These are phyloP conservation scores for human (Homo sapiens) DNA, from an alignment of 2,113 vertebrate species.

Conservation along the genomic window GRCh38 chr11:49519001-49519500, in stretches of 20 bases:
- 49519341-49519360: not conserved
- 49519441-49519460: not conserved
- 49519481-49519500: not conserved
- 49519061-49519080: not conserved
- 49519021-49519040: not conserved
- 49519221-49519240: not conserved
- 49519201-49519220: not conserved
- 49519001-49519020: not conserved
- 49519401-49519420: not conserved
- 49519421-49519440: not conserved
- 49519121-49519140: not conserved
- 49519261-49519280: not conserved
- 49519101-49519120: not conserved
- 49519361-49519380: not conserved
- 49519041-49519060: not conserved
- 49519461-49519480: not conserved
- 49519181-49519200: not conserved
- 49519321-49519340: not conserved
- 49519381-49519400: not conserved
- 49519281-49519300: not conserved
- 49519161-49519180: not conserved
- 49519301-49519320: not conserved
- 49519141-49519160: not conserved
- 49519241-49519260: not conserved
- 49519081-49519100: not conserved